Conservation (phyloP, 2,888 invertebrate species). For the Mimumesa dahlbomi region DNA sequence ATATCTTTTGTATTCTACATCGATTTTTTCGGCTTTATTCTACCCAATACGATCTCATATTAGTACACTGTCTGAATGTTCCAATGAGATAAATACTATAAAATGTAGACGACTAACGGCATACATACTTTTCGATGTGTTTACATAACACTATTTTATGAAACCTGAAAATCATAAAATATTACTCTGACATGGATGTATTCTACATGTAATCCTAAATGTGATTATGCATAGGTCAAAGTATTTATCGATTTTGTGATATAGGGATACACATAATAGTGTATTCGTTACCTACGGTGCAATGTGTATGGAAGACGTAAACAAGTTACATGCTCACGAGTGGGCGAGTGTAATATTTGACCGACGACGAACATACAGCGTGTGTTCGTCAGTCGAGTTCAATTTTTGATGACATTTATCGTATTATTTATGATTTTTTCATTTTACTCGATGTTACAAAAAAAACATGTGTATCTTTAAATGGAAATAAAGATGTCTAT, state of each 20-base stretch:
- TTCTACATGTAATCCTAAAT: constrained; percentile 10
- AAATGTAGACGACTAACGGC: neutral
- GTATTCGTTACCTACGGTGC: constrained; percentile 49
- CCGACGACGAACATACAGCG: constrained; percentile 4
- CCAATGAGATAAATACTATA: constrained; percentile 7
- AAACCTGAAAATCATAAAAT: neutral
- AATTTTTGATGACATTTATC: constrained; percentile 61
- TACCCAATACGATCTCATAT: constrained; percentile 3
- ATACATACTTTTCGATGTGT: neutral
- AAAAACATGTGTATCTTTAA: constrained; percentile 36
- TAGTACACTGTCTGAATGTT: constrained; percentile 6
- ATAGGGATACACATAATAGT: constrained; percentile 41
- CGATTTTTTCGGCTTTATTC: neutral
- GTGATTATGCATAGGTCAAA: constrained; percentile 4
- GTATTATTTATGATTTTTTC: constrained; percentile 48
- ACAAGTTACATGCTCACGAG: constrained; percentile 7
- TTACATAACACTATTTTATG: constrained; percentile 2
- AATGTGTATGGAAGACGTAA: constrained; percentile 37
- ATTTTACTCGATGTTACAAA: constrained; percentile 60
- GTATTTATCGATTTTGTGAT: constrained; percentile 51
- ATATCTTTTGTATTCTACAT: neutral
- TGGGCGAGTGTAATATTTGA: constrained; percentile 4
- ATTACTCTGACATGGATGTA: neutral
- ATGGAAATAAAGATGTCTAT: constrained; percentile 52
- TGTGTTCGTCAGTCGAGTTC: constrained; percentile 42